Evolutionary conservation across 2,888 invertebrate genomes (phyloP).

Genomic region (Germaria angustata): DNA sequence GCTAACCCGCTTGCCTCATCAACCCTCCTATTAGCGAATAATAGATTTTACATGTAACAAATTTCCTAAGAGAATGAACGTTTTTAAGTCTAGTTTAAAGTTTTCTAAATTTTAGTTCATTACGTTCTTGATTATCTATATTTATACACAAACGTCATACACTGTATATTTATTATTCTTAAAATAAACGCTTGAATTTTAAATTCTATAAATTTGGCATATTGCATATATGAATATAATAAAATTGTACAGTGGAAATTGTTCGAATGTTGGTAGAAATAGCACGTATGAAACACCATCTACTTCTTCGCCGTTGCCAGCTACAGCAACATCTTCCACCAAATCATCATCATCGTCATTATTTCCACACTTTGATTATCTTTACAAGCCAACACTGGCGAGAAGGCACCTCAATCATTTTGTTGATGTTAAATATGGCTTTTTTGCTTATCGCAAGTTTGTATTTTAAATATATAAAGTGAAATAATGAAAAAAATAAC

Average conservation of each 20-base stretch:
- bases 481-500: background rate
- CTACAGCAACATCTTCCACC: background rate
- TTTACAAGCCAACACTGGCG: conserved; percentile 12
- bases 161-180: conserved; percentile 11
- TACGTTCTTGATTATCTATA: too few relatives aligned
- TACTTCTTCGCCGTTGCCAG: background rate
- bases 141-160: background rate
- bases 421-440: conserved; percentile 41
- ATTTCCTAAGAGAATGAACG: too few relatives aligned
- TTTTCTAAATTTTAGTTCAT: too few relatives aligned
- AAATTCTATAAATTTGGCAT: background rate
- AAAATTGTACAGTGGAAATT: conserved; percentile 14
- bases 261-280: background rate
- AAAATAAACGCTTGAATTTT: background rate
- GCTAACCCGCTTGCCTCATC: too few relatives aligned
- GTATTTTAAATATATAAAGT: conserved; percentile 20
- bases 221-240: conserved; percentile 27
- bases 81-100: too few relatives aligned
- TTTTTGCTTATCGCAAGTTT: conserved; percentile 41
- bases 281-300: conserved; percentile 47
- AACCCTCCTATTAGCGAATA: too few relatives aligned
- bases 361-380: conserved; percentile 19
- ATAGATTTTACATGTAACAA: too few relatives aligned
- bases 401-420: conserved; percentile 33
- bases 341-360: background rate